These are phyloP conservation scores for Spodoptera frugiperda DNA, from an alignment of 1,140 invertebrate species.

Conservation along the genomic window DNA sequence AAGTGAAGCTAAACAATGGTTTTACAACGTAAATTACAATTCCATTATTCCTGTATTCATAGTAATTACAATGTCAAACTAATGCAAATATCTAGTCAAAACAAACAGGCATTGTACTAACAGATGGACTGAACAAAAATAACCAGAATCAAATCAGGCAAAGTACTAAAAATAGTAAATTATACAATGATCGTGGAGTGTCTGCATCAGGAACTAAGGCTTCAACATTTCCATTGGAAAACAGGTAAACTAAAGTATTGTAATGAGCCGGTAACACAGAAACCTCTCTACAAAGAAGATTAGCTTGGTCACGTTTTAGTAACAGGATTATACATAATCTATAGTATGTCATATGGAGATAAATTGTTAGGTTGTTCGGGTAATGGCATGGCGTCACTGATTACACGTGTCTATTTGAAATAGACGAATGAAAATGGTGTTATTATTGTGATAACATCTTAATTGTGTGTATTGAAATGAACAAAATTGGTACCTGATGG, in stretches of 20 bases:
- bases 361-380: constrained; percentile 30
- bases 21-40: no score
- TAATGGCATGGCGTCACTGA: constrained; percentile 5
- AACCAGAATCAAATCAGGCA: no score
- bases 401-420: constrained; percentile 11
- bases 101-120: no score
- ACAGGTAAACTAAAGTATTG: constrained; percentile 25
- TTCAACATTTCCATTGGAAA: constrained; percentile 12
- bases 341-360: constrained; percentile 45
- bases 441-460: background rate
- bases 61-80: no score
- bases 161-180: no score
- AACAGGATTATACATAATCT: constrained; percentile 51
- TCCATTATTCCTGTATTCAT: no score
- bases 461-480: no score
- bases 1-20: no score
- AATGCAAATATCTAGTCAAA: no score
- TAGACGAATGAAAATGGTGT: background rate
- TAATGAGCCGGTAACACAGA: constrained; percentile 47
- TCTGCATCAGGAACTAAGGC: background rate
- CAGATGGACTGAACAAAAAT: no score
- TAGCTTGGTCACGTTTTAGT: constrained; percentile 50
- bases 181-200: background rate
- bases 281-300: constrained; percentile 50
- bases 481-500: no score